These are phyloP conservation scores for Peribatodes rhomboidaria DNA, from an alignment of 2,888 invertebrate species.

Conservation along the genomic window DNA sequence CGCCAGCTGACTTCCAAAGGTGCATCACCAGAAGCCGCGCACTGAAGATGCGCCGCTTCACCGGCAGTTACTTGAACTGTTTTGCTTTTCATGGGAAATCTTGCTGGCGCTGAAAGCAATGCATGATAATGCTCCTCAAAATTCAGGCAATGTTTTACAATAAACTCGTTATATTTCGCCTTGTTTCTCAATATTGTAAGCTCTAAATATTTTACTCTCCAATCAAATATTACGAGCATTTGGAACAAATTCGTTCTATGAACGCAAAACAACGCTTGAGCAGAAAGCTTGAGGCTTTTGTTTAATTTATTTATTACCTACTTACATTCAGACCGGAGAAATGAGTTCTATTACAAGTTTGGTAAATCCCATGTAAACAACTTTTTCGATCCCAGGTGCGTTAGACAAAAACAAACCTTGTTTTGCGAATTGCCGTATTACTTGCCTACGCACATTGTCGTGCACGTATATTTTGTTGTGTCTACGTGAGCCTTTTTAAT, in stretches of 20 bases:
- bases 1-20: slow-evolving; percentile 95
- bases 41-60: slow-evolving; percentile 93
- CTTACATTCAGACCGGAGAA: slow-evolving; percentile 11
- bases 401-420: slow-evolving; percentile 21
- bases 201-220: neutral
- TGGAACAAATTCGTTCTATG: neutral
- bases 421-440: slow-evolving; percentile 26
- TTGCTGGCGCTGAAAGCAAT: slow-evolving; percentile 89
- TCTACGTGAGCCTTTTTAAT: slow-evolving; percentile 7
- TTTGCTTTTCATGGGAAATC: slow-evolving; percentile 93
- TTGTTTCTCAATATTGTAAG: neutral
- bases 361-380: slow-evolving; percentile 31
- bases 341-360: slow-evolving; percentile 21
- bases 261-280: neutral
- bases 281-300: slow-evolving; percentile 7
- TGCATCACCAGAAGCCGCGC: slow-evolving; percentile 95
- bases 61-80: slow-evolving; percentile 94
- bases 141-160: neutral
- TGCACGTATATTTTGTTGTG: slow-evolving; percentile 4
- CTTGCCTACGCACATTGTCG: neutral
- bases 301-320: slow-evolving; percentile 27
- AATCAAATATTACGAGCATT: neutral
- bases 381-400: slow-evolving; percentile 27
- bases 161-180: neutral
- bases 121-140: neutral